Conservation (phyloP, 30 jellyfish, hydroid and myxozoan genomes). For the Calvadosia cruxmelitensis region DNA sequence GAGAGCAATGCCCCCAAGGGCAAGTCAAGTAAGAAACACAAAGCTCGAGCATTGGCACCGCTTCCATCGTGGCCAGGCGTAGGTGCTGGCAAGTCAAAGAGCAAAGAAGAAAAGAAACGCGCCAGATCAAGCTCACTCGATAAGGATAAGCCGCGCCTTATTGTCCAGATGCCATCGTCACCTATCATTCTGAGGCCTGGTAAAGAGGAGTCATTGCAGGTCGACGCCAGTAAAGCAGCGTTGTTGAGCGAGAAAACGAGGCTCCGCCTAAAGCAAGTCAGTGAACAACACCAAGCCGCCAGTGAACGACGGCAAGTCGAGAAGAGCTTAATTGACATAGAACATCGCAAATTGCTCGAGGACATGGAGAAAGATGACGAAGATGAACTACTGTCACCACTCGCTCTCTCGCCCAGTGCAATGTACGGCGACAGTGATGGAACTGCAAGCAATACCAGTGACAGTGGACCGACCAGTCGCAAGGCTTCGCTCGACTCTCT, state of each 20-base stretch:
- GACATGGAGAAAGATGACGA: slow-evolving; percentile 62
- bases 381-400: slow-evolving; percentile 32
- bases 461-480: slow-evolving; percentile 69
- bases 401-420: not conserved
- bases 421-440: slow-evolving; percentile 51
- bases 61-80: slow-evolving; percentile 8
- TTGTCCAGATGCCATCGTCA: slow-evolving; percentile 8
- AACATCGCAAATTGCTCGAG: slow-evolving; percentile 35
- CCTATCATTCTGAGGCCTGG: slow-evolving; percentile 33
- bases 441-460: slow-evolving; percentile 58
- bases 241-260: slow-evolving; percentile 69
- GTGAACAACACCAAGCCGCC: slow-evolving; percentile 67
- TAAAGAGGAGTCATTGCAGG: slow-evolving; percentile 37
- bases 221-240: slow-evolving; percentile 50
- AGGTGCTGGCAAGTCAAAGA: not conserved
- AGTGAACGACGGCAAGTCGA: slow-evolving; percentile 57
- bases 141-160: slow-evolving; percentile 26
- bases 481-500: slow-evolving; percentile 79
- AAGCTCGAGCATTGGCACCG: slow-evolving; percentile 5
- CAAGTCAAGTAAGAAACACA: slow-evolving; percentile 31
- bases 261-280: slow-evolving; percentile 50
- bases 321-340: slow-evolving; percentile 40
- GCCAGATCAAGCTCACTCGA: slow-evolving; percentile 1
- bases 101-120: slow-evolving; percentile 18
- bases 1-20: slow-evolving; percentile 42